These are phyloP conservation scores for Ascaphus truei DNA, from an alignment of 2,113 vertebrate genomes.

Conservation along the genomic window DNA sequence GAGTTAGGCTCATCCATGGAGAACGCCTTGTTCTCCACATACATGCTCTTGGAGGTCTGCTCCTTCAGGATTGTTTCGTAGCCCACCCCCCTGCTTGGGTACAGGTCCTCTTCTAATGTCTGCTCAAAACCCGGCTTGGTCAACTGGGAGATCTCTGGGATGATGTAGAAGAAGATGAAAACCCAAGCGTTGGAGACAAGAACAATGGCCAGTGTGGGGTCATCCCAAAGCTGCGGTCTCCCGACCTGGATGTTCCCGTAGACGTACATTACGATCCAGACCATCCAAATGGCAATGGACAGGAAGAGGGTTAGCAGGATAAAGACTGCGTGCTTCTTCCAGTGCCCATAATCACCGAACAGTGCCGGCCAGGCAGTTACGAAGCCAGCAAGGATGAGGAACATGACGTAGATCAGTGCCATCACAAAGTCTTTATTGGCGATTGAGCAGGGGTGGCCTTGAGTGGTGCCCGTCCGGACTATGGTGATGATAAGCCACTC, in stretches of 20 bases:
- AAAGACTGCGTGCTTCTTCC: slow-evolving; percentile 68
- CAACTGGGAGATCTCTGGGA: slow-evolving; percentile 78
- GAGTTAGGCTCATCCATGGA: slow-evolving; percentile 84
- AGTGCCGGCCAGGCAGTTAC: slow-evolving; percentile 59
- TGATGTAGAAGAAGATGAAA: slow-evolving; percentile 78
- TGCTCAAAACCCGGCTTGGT: slow-evolving; percentile 50
- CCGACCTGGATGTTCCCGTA: slow-evolving; percentile 64
- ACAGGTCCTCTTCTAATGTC: slow-evolving; percentile 58
- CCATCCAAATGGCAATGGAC: slow-evolving; percentile 82
- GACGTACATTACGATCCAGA: slow-evolving; percentile 87
- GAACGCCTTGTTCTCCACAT: slow-evolving; percentile 91
- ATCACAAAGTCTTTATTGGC: slow-evolving; percentile 84
- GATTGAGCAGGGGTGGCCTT: slow-evolving; percentile 61
- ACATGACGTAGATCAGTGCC: slow-evolving; percentile 90
- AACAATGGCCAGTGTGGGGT: slow-evolving; percentile 86
- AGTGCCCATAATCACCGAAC: slow-evolving; percentile 66
- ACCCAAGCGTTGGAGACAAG: slow-evolving; percentile 78
- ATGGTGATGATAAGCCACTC: slow-evolving; percentile 94
- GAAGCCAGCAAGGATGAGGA: slow-evolving; percentile 65
- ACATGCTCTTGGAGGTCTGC: slow-evolving; percentile 78
- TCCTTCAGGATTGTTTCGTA: slow-evolving; percentile 92
- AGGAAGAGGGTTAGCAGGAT: slow-evolving; percentile 65
- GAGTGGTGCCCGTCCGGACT: slow-evolving; percentile 44
- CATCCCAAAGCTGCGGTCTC: slow-evolving; percentile 68
- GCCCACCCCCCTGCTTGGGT: slow-evolving; percentile 70